A percentile compares a stretch with the other conserved stretches of the same genome.
These are phyloP conservation scores for Apamea anceps DNA, from an alignment of 2,888 invertebrate species.

Conservation along the genomic window DNA sequence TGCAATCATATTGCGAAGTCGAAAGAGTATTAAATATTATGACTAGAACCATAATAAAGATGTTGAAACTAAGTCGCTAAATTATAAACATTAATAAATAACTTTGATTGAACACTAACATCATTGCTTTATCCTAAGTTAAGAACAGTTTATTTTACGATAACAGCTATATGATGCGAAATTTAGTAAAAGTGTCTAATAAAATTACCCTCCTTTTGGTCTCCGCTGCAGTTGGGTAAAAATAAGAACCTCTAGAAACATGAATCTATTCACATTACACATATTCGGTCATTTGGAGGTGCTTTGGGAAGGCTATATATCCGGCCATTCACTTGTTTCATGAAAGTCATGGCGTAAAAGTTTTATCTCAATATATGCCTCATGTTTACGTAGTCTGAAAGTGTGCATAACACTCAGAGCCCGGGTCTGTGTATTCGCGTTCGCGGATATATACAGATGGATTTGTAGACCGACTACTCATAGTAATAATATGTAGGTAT, in stretches of 20 bases:
- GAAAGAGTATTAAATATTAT: conserved; percentile 47
- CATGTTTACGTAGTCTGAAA: background rate
- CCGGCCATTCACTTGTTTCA: background rate
- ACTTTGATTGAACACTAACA: conserved; percentile 57
- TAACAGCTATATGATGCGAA: background rate
- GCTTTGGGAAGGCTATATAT: background rate
- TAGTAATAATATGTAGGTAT: background rate
- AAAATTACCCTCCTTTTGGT: background rate
- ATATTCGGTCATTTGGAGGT: background rate
- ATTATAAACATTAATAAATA: conserved; percentile 34
- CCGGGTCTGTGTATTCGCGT: background rate
- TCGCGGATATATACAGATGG: background rate
- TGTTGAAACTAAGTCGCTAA: conserved; percentile 45
- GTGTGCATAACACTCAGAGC: background rate
- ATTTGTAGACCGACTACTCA: background rate
- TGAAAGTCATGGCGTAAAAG: background rate
- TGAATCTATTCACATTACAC: background rate
- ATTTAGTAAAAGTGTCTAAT: conserved; percentile 1
- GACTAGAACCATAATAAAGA: conserved; percentile 60
- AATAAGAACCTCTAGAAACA: background rate
- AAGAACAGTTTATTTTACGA: conserved; percentile 33
- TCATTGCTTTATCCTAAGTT: conserved; percentile 47
- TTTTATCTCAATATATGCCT: background rate
- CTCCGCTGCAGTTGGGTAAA: background rate
- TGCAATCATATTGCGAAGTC: conserved; percentile 50